These are phyloP conservation scores for Eueides isabella DNA, from an alignment of 1,140 invertebrate genomes.

Conservation along the genomic window DNA sequence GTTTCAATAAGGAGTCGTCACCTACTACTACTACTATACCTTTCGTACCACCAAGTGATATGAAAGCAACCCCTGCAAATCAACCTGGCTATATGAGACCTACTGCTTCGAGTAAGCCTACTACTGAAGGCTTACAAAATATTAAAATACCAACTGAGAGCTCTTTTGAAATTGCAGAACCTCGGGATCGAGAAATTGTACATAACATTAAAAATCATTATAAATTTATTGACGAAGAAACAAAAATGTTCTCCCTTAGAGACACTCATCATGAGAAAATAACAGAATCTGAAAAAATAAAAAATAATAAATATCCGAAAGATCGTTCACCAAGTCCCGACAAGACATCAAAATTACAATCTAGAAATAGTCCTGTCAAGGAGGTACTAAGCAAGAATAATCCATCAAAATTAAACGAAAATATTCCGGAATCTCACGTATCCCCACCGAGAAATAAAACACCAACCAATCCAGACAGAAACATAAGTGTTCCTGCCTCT, in stretches of 20 bases:
- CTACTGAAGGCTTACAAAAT: constrained; percentile 13
- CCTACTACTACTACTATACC: constrained; percentile 19
- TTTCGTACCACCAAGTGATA: constrained; percentile 11
- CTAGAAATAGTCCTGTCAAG: constrained; percentile 15
- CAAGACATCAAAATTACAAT: constrained; percentile 37
- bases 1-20: constrained; percentile 12
- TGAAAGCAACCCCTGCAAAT: constrained; percentile 21
- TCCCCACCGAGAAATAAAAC: constrained; percentile 20
- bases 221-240: constrained; percentile 71
- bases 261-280: constrained; percentile 29
- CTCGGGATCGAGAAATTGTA: constrained; percentile 39
- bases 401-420: background rate
- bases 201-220: constrained; percentile 56
- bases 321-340: constrained; percentile 33
- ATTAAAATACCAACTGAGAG: background rate
- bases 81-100: constrained; percentile 62
- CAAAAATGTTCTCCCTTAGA: constrained; percentile 57
- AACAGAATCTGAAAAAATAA: constrained; percentile 4
- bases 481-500: background rate
- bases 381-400: background rate
- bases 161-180: constrained; percentile 16
- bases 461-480: constrained; percentile 1
- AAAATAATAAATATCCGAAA: constrained; percentile 4
- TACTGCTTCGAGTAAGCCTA: constrained; percentile 47
- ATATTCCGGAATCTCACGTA: background rate